Evolutionary conservation across 1,140 invertebrate genomes (phyloP).

Genomic region (Ceratosolen fusciceps): DNA sequence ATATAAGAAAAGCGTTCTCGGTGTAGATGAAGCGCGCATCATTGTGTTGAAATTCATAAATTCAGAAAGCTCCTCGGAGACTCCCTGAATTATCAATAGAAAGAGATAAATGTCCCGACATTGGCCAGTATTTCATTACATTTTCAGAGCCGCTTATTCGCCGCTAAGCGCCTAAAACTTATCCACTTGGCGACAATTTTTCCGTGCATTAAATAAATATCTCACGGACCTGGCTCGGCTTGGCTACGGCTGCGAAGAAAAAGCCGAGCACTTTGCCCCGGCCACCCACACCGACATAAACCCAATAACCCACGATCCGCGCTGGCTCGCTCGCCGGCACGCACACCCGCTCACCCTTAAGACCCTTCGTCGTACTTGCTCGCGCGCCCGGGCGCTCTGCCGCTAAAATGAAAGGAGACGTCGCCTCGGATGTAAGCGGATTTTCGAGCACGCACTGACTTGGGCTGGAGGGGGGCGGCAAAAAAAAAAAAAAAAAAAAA

Average conservation of each 20-base stretch:
- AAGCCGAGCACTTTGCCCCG: conserved; percentile 29
- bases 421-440: conserved; percentile 42
- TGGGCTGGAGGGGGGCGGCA: too few relatives aligned
- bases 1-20: too few relatives aligned
- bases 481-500: too few relatives aligned
- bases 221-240: background rate
- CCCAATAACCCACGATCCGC: too few relatives aligned
- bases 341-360: conserved; percentile 12
- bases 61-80: background rate
- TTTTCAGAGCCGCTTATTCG: background rate
- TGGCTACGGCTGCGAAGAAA: background rate
- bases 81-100: background rate
- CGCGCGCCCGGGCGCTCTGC: conserved; percentile 17
- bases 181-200: conserved; percentile 20
- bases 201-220: conserved; percentile 10
- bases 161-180: background rate
- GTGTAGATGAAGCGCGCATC: too few relatives aligned
- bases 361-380: conserved; percentile 1
- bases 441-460: conserved; percentile 35
- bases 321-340: background rate
- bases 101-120: background rate
- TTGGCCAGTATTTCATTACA: background rate
- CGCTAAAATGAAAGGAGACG: conserved; percentile 54
- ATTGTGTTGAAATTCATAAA: too few relatives aligned
- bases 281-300: too few relatives aligned